Conservation (phyloP, 2,113 vertebrate species). For the Polypterus bichir region DNA sequence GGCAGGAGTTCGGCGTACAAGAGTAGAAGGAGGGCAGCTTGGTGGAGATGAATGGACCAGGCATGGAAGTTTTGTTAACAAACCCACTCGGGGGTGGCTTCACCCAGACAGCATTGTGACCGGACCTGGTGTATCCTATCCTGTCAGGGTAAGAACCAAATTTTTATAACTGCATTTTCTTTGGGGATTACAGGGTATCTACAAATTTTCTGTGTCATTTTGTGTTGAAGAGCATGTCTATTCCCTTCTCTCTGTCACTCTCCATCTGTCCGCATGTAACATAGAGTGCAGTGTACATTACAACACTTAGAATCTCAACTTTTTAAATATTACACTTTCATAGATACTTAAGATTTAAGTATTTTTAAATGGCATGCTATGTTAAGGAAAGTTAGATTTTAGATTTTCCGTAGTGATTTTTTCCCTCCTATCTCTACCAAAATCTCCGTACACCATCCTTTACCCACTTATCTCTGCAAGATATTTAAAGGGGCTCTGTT, state of each 20-base stretch:
- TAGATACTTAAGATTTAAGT: too few species aligned
- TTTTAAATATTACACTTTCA: too few species aligned
- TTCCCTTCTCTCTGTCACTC: slow-evolving; percentile 33
- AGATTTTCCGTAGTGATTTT: too few species aligned
- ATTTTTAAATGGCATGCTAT: too few species aligned
- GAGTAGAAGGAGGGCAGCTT: slow-evolving; percentile 92
- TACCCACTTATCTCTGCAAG: too few species aligned
- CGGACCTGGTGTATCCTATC: slow-evolving; percentile 83
- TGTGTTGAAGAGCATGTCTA: not conserved
- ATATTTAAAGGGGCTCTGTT: too few species aligned
- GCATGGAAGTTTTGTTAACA: slow-evolving; percentile 97
- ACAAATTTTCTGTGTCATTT: not conserved
- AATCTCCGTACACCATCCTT: too few species aligned
- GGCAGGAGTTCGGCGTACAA: slow-evolving; percentile 75
- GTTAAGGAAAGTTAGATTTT: too few species aligned
- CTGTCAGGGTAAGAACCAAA: slow-evolving; percentile 52
- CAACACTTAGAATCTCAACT: too few species aligned
- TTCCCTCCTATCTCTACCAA: too few species aligned
- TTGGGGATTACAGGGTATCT: not conserved
- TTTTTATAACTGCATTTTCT: rapidly evolving
- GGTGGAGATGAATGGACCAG: slow-evolving; percentile 95
- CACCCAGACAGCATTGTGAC: slow-evolving; percentile 87
- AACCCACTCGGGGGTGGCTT: slow-evolving; percentile 90
- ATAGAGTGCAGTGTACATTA: too few species aligned
- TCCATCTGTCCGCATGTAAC: slow-evolving; percentile 26